phyloP scores from a whole-genome alignment of 2,113 vertebrate species.

The Corvus moneduloides region DNA sequence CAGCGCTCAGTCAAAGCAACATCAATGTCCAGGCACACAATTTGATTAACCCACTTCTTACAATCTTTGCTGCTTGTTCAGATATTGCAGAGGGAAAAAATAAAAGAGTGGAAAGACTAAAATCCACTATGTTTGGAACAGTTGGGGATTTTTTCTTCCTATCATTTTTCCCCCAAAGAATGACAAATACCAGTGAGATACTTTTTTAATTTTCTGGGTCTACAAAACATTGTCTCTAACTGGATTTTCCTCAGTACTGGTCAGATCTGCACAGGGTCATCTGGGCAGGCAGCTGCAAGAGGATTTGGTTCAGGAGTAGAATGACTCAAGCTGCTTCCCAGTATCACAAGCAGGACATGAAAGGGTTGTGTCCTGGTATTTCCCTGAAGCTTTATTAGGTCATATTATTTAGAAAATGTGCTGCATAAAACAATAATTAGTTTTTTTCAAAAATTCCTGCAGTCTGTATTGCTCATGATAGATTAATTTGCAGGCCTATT shows the following conservation, averaged over 20 bases:
- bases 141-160: not conserved
- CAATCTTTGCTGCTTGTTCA: not conserved
- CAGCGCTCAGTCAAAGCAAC: not conserved
- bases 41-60: slow-evolving; percentile 16
- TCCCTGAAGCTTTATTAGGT: not conserved
- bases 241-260: not conserved
- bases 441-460: not conserved
- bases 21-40: not conserved
- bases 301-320: not conserved
- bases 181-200: not conserved
- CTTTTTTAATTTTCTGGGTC: not conserved
- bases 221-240: not conserved
- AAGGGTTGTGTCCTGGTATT: not conserved
- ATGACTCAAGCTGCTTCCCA: not conserved
- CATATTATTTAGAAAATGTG: slow-evolving; percentile 5
- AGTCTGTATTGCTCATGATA: not conserved
- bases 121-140: not conserved
- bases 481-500: not conserved
- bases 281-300: not conserved
- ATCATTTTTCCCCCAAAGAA: not conserved
- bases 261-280: not conserved
- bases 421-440: not conserved
- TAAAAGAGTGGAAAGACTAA: not conserved
- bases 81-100: not conserved
- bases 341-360: not conserved